Base-by-base conservation (phyloP, 2,113 vertebrate species). In the Melanostigma gelatinosum region DNA sequence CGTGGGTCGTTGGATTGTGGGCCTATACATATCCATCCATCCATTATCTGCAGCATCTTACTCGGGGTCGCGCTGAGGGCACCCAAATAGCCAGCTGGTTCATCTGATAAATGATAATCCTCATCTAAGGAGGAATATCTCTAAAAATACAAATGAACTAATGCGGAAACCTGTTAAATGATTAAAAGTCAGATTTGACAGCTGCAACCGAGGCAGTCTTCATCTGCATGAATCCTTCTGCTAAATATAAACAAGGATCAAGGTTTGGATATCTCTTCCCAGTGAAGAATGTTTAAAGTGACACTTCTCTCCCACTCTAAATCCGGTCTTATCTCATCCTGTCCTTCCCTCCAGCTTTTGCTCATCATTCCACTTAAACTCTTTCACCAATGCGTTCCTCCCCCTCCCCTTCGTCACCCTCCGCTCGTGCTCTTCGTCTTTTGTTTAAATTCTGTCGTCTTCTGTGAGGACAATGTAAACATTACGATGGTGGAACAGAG, bases 281-380 rank as follows among this genome's bases (percentile, higher is more conserved):
- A 40, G 74, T 84, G 64, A 88, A 77, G 75, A 87, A 67, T 77
- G 85, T 89, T 87, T 69, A 73, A 91, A 90, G 85, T 87, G 85
- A 87, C 87, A 86, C 80, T 70, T 87, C 84, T 85, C 70, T 63
- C 75, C 48, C 79, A 69, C 86, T 87, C 80, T 82, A 88, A 91
- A 90, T 89, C 88, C 87, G 50, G 63, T 85, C 82, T 90, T 92
- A 88, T 92, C 91, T 88, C 86, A 72, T 85, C 76, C 85, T 68
- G 75, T 89, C 86, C 85, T 85, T 84, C 90, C 89, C 90, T 90
- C 64, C 68, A 91, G 89, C 90, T 88, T 89, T 66, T 88, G 83
- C 85, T 92, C 92, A 92, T 93, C 91, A 92, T 91, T 90, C 88
- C 89, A 91, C 87, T 92, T 89, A 92, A 91, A 90, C 65, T 91